Conservation (phyloP, 2,888 invertebrate species). For the Euzetes globulus region DNA sequence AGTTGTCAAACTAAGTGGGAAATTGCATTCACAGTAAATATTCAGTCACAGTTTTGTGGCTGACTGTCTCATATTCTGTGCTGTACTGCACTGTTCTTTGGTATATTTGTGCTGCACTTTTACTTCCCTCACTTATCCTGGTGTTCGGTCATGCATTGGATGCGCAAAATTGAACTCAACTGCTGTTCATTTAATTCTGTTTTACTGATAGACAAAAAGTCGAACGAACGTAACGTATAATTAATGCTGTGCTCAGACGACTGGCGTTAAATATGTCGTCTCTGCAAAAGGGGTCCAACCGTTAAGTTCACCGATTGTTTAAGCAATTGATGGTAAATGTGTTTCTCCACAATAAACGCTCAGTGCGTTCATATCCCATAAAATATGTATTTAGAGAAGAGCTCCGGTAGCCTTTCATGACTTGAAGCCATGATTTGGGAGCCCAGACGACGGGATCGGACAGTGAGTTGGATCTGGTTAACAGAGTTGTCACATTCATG, state of each 20-base stretch:
- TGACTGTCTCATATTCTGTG: neutral
- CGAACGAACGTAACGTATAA: neutral
- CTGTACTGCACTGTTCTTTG: neutral
- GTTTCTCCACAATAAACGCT: too few species aligned
- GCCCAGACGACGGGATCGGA: neutral
- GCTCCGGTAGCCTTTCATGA: too few species aligned
- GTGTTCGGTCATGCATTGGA: slow-evolving; percentile 18
- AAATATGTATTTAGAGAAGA: too few species aligned
- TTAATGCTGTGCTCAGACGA: neutral
- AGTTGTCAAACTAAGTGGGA: slow-evolving; percentile 42
- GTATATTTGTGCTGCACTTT: slow-evolving; percentile 2
- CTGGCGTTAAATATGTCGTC: neutral
- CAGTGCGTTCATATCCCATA: too few species aligned
- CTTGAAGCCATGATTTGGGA: too few species aligned
- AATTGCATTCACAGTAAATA: slow-evolving; percentile 40
- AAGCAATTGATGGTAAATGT: too few species aligned
- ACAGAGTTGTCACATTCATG: slow-evolving; percentile 15
- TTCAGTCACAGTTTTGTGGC: slow-evolving; percentile 23
- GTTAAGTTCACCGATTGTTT: neutral
- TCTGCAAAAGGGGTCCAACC: neutral
- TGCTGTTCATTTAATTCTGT: slow-evolving; percentile 10
- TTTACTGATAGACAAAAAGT: slow-evolving; percentile 16
- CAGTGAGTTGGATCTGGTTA: neutral
- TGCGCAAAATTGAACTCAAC: slow-evolving; percentile 13
- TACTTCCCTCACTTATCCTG: neutral